Evolutionary conservation across 1,140 invertebrate genomes (phyloP), one percentile per base, ranked within the genome.

Genomic region (Anoplolepis gracilipes): DNA sequence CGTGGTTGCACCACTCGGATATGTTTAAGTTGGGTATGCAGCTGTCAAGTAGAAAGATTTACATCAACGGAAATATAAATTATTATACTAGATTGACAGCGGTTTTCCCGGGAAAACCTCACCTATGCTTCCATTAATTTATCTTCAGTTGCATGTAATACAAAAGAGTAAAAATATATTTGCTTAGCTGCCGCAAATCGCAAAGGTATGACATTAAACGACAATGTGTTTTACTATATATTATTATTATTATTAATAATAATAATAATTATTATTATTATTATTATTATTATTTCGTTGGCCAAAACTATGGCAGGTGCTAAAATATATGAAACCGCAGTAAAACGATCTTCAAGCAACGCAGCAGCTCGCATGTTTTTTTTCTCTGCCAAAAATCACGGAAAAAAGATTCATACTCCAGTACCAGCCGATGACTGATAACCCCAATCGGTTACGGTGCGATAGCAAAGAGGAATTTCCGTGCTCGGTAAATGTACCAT

Each of bases 31-130:
- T 86, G 85, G 46, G 59, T 75, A 64, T 73, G 84, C 86, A 86
- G 79, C 86, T 90, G 86, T 85, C 88, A 77, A 78, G 70, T 85
- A 70, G 77, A 46, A 78, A 65, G 85, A 86, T 86, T 82, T 90
- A 84, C 82, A 79, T 77, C 81, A 77, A 55, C 81, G 75, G 75
- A 85, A 77, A 75, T 53, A 75, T n/a, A 75, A 79, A 86, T 85
- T 86, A 86, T 87, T 62, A 53, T 79, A 19, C 30, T 11, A 42
- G 42, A 82, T 75, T 70, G 67, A 82, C 86, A 76, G 57, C 76
- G 85, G 75, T 86, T 86, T 86, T 69, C 84, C 85, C 72, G 79
- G 65, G 19, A 87, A 86, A 79, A 57, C 28, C 13, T 73, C 59
- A 22, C 39, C 10, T 25, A 49, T 13, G 28, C 16, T 59, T 59